A percentile compares a stretch with the other conserved stretches of the same genome.
phyloP scores from a whole-genome alignment of 2,888 invertebrate species.

The Patella caerulea region DNA sequence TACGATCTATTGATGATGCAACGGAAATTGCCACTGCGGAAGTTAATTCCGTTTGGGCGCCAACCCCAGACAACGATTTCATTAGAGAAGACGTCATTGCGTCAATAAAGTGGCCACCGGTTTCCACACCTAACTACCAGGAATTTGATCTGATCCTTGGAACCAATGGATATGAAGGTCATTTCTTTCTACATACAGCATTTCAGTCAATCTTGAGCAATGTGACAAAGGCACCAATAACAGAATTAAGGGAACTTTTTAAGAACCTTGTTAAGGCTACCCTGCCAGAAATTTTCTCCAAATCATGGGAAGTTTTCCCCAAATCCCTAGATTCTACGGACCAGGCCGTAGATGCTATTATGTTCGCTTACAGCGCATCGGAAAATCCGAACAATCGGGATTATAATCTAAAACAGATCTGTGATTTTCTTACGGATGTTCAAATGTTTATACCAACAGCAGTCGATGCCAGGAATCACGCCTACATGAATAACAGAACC shows the following conservation, averaged over 20 bases:
- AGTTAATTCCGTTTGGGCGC: background rate
- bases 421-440: background rate
- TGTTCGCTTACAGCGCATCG: background rate
- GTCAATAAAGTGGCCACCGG: background rate
- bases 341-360: background rate
- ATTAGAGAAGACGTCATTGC: background rate
- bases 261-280: background rate
- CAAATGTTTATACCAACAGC: background rate
- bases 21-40: background rate
- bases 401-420: background rate
- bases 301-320: background rate
- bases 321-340: background rate
- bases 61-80: background rate
- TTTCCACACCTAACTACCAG: background rate
- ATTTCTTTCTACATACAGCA: background rate
- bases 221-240: background rate
- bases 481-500: background rate
- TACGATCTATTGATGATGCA: background rate
- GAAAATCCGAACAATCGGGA: background rate
- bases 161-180: background rate
- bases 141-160: background rate
- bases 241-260: background rate
- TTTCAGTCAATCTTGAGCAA: background rate
- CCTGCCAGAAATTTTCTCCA: constrained; percentile 22
- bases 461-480: background rate